Percentiles rank a stretch among this genome's conserved stretches.
Evolutionary conservation across 2,888 invertebrate genomes (phyloP).

Genomic region (Euzophera pinguis): DNA sequence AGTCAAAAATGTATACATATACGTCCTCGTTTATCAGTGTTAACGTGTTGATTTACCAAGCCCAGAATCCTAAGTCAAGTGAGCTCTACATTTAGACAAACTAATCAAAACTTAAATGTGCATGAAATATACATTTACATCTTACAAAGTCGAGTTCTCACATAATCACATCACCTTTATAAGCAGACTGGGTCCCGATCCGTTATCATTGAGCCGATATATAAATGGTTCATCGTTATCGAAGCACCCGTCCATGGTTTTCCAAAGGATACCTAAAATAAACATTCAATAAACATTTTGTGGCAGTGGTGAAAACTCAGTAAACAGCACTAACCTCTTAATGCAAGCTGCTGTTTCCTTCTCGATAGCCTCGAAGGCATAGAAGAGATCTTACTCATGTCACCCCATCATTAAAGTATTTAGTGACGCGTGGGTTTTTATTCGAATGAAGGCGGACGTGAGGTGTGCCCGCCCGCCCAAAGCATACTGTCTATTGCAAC

Average conservation of each 20-base stretch:
- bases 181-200: conserved; percentile 85
- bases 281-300: conserved; percentile 2
- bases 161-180: conserved; percentile 85
- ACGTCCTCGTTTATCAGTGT: neutral
- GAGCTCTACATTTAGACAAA: neutral
- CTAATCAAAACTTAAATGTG: neutral
- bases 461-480: conserved; percentile 56
- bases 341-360: conserved; percentile 29
- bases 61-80: too few species aligned
- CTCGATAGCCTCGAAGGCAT: neutral
- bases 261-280: conserved; percentile 17
- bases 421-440: conserved; percentile 32
- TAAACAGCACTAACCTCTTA: conserved; percentile 18
- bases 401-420: conserved; percentile 37
- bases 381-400: conserved; percentile 38
- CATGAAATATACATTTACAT: too few species aligned
- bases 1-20: neutral
- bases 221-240: conserved; percentile 85
- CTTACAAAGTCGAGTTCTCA: too few species aligned
- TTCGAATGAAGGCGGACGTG: conserved; percentile 21
- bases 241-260: conserved; percentile 58
- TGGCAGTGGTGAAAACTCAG: neutral
- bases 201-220: conserved; percentile 87
- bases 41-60: too few species aligned
- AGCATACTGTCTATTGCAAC: conserved; percentile 40